Percentiles rank a stretch among this genome's conserved stretches.
Evolutionary conservation across 2,888 invertebrate species (phyloP).

Genomic region (Thecophora atra): DNA sequence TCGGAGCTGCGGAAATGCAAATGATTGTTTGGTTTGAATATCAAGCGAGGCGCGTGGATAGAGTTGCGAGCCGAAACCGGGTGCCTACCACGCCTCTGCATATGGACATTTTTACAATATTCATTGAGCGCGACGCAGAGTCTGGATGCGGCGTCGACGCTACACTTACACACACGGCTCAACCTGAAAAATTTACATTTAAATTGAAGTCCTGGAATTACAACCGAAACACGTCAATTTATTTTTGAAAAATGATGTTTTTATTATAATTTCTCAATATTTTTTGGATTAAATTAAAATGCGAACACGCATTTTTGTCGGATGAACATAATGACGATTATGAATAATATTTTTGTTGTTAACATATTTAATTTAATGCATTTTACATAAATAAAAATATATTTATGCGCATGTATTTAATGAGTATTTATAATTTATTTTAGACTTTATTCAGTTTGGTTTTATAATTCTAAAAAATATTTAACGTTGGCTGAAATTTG

Average conservation of each 20-base stretch:
- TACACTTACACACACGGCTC: conserved; percentile 2
- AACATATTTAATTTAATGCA: background rate
- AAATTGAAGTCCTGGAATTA: conserved; percentile 46
- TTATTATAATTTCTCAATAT: conserved; percentile 37
- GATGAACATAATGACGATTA: background rate
- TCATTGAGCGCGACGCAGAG: conserved; percentile 20
- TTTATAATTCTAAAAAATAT: no score
- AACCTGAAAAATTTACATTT: conserved; percentile 46
- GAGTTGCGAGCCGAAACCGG: background rate
- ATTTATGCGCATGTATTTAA: background rate
- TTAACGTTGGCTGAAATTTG: no score
- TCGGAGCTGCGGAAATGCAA: conserved; percentile 34
- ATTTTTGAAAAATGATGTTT: conserved; percentile 46
- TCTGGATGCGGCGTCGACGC: conserved; percentile 2
- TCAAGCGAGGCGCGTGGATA: conserved; percentile 1
- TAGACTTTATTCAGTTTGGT: no score
- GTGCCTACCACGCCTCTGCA: conserved; percentile 8
- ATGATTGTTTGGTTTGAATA: conserved; percentile 37
- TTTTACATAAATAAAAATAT: background rate
- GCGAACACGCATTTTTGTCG: conserved; percentile 15
- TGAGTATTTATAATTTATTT: no score
- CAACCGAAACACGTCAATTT: conserved; percentile 48
- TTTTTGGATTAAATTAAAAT: conserved; percentile 35
- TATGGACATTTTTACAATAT: conserved; percentile 13
- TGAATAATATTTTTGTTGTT: conserved; percentile 1